Conservation (phyloP, 1,140 invertebrate species). For the Centruroides vittatus region DNA sequence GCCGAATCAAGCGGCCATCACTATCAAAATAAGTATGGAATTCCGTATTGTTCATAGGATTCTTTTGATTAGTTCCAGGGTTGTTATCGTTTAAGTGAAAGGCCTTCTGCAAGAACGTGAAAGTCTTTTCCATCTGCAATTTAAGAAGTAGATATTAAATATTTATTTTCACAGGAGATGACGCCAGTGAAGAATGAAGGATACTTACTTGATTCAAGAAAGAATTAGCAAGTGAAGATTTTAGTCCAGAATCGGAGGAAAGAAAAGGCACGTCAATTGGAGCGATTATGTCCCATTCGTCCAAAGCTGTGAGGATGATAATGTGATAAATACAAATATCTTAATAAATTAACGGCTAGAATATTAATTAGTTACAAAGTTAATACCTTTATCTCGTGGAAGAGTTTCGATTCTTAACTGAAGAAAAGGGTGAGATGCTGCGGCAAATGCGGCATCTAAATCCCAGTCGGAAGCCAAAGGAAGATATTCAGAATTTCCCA, state of each 20-base stretch:
- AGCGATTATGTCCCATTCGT: not conserved
- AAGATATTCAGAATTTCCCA: constrained; percentile 53
- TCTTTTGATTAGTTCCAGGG: not conserved
- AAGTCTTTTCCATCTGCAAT: constrained; percentile 25
- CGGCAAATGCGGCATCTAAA: constrained; percentile 86
- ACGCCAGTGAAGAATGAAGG: no score
- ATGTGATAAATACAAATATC: not conserved
- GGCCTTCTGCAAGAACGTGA: constrained; percentile 68
- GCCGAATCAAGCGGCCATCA: constrained; percentile 68
- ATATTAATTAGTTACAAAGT: no score
- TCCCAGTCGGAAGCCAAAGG: constrained; percentile 85
- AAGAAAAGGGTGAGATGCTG: constrained; percentile 52
- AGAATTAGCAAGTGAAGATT: no score
- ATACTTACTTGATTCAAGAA: no score
- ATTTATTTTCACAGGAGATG: no score
- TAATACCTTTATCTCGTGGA: no score
- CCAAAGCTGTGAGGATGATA: not conserved
- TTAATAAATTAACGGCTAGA: no score
- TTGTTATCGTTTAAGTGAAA: constrained; percentile 42
- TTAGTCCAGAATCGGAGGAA: not conserved
- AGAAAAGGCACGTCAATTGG: not conserved
- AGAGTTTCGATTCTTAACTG: not conserved
- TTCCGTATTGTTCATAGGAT: constrained; percentile 77
- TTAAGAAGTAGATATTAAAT: not conserved
- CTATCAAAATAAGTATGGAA: constrained; percentile 77